Base-by-base conservation (phyloP, 2,113 vertebrate species). In the Platichthys stellatus region DNA sequence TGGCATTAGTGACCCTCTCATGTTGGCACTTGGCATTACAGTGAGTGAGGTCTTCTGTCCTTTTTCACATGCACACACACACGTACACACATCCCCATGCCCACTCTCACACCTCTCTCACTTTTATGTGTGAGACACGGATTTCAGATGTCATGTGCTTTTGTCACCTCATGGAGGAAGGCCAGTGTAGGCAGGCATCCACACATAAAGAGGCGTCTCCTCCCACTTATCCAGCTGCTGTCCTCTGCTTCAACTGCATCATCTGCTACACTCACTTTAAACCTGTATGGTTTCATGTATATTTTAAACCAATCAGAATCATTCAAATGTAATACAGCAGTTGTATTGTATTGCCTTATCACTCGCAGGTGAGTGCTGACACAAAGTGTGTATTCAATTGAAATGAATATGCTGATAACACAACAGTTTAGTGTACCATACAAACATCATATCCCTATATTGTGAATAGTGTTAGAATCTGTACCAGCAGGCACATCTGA, bases 1-100 rank as follows among this genome's bases (percentile, higher is more conserved):
- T 78, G 70, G 26, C 84, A 79, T 74, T 0, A 2, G 72, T 72
- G 81, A 62, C 82, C 80, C 76, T 83, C 74, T 68, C 57, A 2
- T 63, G 60, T 81, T 74, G 62, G 40, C 78, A 63, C 72, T 80
- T 79, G 70, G 73, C 62, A 35, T 83, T 56, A 56, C 47, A 66
- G 78, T 31, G 61, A 59, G 56, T 72, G 31, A 59, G 31, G 61
- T n/a, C 23, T 6, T 59, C 40, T n/a, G 26, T 26, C 73, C 67
- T 75, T 60, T 78, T 24, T 84, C 12, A 23, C 60, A 0, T 28
- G 18, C 76, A 21, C 38, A 38, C 63, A 71, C 40, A 65, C 70
- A 70, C 31, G 6, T 62, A 49, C 17, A 49, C 14, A 49, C 47
- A 49, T 15, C 0, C 45, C 1, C 47, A 49, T 5, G 3, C 47